Conservation (phyloP, 2,113 vertebrate species). For the Eretmochelys imbricata region DNA sequence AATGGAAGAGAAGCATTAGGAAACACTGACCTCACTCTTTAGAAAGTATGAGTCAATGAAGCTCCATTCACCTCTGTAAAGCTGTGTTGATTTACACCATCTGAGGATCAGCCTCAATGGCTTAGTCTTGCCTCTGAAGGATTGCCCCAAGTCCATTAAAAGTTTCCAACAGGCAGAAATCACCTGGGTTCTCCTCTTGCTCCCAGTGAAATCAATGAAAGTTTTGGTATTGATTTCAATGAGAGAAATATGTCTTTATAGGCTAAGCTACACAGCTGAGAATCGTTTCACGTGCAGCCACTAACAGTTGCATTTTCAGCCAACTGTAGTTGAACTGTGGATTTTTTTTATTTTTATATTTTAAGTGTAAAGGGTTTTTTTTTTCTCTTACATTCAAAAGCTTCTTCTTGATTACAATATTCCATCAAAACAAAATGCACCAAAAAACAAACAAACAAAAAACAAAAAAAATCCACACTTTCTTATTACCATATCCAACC, state of each 20-base stretch:
- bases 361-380: not conserved
- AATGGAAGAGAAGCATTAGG: not conserved
- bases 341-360: not conserved
- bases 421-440: not conserved
- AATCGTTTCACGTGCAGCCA: not conserved
- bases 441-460: not conserved
- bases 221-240: not conserved
- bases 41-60: not conserved
- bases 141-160: accelerated
- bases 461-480: not conserved
- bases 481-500: not conserved
- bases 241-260: not conserved
- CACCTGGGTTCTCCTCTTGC: accelerated
- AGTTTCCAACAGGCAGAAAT: not conserved
- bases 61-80: not conserved
- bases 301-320: not conserved
- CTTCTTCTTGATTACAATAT: not conserved
- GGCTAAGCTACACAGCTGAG: not conserved
- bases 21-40: not conserved
- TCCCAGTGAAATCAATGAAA: not conserved
- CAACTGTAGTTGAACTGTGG: not conserved
- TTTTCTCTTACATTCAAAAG: not conserved
- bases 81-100: not conserved
- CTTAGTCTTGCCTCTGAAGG: not conserved
- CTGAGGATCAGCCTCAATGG: accelerated